Conservation (phyloP, 2,888 invertebrate genomes). For the Bombylius major region DNA sequence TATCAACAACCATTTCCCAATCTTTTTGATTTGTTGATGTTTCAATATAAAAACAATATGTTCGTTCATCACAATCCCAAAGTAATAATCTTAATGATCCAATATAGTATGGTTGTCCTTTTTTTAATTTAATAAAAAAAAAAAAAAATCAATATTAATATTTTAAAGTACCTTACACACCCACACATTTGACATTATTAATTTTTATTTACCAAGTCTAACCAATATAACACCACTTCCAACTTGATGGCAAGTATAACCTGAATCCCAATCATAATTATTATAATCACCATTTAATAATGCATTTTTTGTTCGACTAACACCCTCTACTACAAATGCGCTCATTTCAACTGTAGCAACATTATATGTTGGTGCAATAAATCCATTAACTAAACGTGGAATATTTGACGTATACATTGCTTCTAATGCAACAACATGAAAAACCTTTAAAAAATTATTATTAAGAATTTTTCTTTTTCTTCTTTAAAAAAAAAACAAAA, state of each 20-base stretch:
- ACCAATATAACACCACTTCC: constrained; percentile 90
- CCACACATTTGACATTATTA: too few relatives aligned
- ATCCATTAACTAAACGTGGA: constrained; percentile 61
- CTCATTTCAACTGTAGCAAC: constrained; percentile 83
- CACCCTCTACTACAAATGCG: constrained; percentile 93
- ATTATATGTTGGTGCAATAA: constrained; percentile 73
- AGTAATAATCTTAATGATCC: constrained; percentile 80
- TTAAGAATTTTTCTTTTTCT: not conserved
- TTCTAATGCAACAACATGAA: constrained; percentile 88
- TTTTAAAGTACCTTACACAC: too few relatives aligned
- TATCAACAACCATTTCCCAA: constrained; percentile 86
- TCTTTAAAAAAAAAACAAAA: not conserved
- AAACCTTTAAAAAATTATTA: constrained; percentile 40
- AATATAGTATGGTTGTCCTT: constrained; percentile 86
- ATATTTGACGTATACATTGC: constrained; percentile 69
- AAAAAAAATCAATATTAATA: too few relatives aligned
- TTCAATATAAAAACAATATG: constrained; percentile 93
- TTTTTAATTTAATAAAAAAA: not conserved
- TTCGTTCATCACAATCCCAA: constrained; percentile 94
- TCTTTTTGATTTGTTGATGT: constrained; percentile 83
- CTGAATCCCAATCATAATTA: constrained; percentile 97
- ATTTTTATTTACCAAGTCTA: constrained; percentile 53
- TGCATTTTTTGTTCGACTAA: constrained; percentile 84
- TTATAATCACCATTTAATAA: constrained; percentile 89
- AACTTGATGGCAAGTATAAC: constrained; percentile 94